phyloP scores from a whole-genome alignment of 92 coral and sea anemone genomes.

The Zoanthus solanderi region DNA sequence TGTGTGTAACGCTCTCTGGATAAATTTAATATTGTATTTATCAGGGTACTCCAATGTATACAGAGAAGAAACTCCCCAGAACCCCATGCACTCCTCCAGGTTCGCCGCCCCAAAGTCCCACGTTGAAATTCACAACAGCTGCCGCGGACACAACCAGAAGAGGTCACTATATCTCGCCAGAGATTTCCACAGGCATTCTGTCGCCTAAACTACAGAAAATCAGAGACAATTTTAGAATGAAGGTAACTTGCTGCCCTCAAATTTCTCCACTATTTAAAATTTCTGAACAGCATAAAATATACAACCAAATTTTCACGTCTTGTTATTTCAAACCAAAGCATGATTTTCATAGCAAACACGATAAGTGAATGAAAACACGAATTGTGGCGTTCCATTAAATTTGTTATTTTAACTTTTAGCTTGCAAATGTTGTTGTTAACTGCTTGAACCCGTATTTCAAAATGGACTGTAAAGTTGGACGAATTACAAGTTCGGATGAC shows the following conservation, averaged over 20 bases:
- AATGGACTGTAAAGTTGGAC: conserved; percentile 90
- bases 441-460: conserved; percentile 96
- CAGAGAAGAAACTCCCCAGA: conserved; percentile 76
- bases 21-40: neutral
- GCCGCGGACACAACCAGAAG: conserved; percentile 94
- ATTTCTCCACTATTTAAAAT: neutral
- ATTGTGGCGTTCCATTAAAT: neutral
- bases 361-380: neutral
- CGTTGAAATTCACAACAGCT: conserved; percentile 90
- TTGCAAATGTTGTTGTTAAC: conserved; percentile 96
- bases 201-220: conserved; percentile 77
- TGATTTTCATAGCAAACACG: too few relatives aligned
- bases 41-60: conserved; percentile 41
- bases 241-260: conserved; percentile 57
- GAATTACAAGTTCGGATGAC: conserved; percentile 85
- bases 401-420: conserved; percentile 54
- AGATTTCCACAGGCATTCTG: conserved; percentile 37
- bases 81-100: conserved; percentile 98
- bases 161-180: conserved; percentile 63
- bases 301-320: too few relatives aligned
- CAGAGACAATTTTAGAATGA: conserved; percentile 88
- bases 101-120: conserved; percentile 96
- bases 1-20: neutral
- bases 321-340: too few relatives aligned
- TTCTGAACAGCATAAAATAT: too few relatives aligned